phyloP scores from a whole-genome alignment of 2,888 invertebrate genomes.

The Lasioglossum zephyrum region DNA sequence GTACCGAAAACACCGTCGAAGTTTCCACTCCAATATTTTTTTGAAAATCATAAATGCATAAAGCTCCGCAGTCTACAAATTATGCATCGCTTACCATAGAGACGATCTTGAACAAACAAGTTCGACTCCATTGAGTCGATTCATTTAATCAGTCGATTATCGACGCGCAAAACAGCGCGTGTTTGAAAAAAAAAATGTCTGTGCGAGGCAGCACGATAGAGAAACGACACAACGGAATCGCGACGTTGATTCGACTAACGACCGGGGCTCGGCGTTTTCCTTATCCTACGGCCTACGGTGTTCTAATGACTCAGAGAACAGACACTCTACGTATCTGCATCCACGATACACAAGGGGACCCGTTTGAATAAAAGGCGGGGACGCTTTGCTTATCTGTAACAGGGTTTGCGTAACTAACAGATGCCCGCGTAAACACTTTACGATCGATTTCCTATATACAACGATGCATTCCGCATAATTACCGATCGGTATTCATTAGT shows the following conservation, averaged over 20 bases:
- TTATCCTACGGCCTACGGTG: not conserved
- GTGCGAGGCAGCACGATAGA: not conserved
- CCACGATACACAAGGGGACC: not conserved
- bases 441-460: slow-evolving; percentile 3
- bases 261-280: not conserved
- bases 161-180: slow-evolving; percentile 39
- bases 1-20: too few species aligned
- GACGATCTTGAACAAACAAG: not conserved
- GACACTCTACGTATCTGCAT: slow-evolving; percentile 16
- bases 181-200: slow-evolving; percentile 34
- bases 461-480: slow-evolving; percentile 2
- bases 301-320: not conserved
- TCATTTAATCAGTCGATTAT: slow-evolving; percentile 40
- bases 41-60: too few species aligned
- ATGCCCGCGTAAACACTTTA: slow-evolving; percentile 9
- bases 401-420: not conserved
- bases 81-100: not conserved
- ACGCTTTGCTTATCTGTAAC: not conserved
- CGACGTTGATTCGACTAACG: not conserved
- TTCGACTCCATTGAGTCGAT: too few species aligned
- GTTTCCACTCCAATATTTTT: too few species aligned
- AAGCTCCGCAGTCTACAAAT: not conserved
- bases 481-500: slow-evolving; percentile 3
- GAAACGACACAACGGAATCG: not conserved
- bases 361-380: not conserved